Base-by-base conservation (phyloP, 2,888 invertebrate species). In the Leptura quadrifasciata region DNA sequence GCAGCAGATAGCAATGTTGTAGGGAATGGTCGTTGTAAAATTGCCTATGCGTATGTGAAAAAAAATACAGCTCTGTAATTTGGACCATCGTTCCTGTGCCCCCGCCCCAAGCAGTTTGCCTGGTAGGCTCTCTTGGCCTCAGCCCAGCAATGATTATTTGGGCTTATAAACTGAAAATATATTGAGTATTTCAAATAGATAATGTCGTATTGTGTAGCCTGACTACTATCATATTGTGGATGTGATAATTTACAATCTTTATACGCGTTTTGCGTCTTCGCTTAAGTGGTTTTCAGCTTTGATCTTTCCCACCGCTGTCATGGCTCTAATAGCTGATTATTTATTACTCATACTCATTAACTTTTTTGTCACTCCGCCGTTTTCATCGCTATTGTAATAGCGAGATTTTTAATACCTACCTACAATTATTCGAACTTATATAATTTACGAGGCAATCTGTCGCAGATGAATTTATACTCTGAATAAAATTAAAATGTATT, bases 261-360 rank as follows among this genome's bases (percentile, higher is more conserved):
- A 21, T 58, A 58, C 39, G 15, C 2, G n/a, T 8, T n/a, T 58
- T 58, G 58, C 20, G 27, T 21, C 58, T 15, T 69, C 20, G 20
- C 20, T 69, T 69, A 58, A 69, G 58, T 69, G 69, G 58, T 58
- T 69, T 57, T 58, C 2, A 58, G 69, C 69, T 69, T 69, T 69
- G 69, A 69, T 39, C 39, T 39, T 39, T 15, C n/a, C 21, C 15
- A 58, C 57, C 58, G 58, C 69, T 58, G 69, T 39, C 58, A 27
- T 54, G 35, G 15, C 15, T 52, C 10, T 65, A 65, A 65, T 24
- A 47, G 58, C 58, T 9, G 39, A 35, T 69, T 69, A 69, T 69
- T 69, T 69, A 69, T 69, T 58, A 39, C 69, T 60, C 60, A 35
- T 69, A 35, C 58, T 69, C 69, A 69, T 69, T 69, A 69, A 58